These are phyloP conservation scores for Sebastes steindachneri DNA, from an alignment of 2,797 vertebrate genomes.

Conservation along the genomic window DNA sequence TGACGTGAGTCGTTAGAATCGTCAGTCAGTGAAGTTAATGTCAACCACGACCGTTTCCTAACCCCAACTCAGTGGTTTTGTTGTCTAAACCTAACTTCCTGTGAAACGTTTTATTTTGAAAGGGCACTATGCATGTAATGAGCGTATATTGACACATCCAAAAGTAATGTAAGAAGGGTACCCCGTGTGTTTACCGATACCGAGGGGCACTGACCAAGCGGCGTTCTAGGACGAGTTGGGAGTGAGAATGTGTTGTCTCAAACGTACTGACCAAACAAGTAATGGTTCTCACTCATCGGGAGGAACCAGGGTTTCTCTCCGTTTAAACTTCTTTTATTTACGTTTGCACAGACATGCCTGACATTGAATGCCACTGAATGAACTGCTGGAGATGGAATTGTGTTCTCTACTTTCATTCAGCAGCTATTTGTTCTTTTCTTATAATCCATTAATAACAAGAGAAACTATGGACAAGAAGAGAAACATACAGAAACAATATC, in stretches of 20 bases:
- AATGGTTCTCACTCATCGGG: background rate
- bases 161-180: no score
- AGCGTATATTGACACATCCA: no score
- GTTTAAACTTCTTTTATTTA: background rate
- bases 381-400: background rate
- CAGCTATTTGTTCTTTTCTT: background rate
- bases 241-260: background rate
- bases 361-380: background rate
- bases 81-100: no score
- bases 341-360: background rate
- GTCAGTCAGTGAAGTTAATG: no score
- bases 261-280: background rate
- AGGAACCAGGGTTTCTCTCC: background rate
- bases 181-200: no score
- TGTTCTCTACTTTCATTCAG: background rate
- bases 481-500: background rate
- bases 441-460: background rate
- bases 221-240: no score
- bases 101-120: no score
- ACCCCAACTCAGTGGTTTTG: no score
- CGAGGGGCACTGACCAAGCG: no score
- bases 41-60: no score
- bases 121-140: no score
- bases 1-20: no score
- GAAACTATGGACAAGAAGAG: background rate